These are phyloP conservation scores for Saimiri boliviensis DNA, from an alignment of 2,113 vertebrate species.

Conservation along the genomic window DNA sequence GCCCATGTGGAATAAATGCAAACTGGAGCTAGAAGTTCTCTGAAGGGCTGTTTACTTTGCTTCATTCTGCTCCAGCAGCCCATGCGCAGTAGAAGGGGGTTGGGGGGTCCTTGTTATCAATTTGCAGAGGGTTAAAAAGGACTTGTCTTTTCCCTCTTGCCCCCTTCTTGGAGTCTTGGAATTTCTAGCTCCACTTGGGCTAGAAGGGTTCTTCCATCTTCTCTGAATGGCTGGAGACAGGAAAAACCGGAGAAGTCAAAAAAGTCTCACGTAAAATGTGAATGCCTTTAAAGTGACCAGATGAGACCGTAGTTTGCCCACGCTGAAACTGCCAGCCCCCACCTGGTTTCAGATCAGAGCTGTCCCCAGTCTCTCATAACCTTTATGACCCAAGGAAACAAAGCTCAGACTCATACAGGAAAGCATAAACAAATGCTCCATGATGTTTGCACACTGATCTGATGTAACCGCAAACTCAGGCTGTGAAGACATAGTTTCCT, in stretches of 20 bases:
- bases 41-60: neutral
- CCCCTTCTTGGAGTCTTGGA: neutral
- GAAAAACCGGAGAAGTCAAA: neutral
- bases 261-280: conserved; percentile 30
- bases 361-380: neutral
- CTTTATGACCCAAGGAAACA: neutral
- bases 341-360: neutral
- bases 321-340: neutral
- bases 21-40: neutral
- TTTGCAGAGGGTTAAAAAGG: neutral
- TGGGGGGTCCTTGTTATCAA: neutral
- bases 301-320: neutral
- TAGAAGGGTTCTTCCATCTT: neutral
- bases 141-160: neutral
- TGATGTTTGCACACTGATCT: neutral
- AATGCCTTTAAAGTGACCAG: conserved; percentile 22
- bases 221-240: neutral
- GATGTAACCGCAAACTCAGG: neutral
- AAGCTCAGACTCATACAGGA: neutral
- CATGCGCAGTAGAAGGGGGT: neutral
- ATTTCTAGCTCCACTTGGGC: neutral
- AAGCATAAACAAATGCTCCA: neutral
- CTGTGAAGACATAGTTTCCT: neutral
- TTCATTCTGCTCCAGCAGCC: neutral
- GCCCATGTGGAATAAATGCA: neutral